Evolutionary conservation across 2,113 vertebrate genomes (phyloP).

Genomic region (Datnioides undecimradiatus): DNA sequence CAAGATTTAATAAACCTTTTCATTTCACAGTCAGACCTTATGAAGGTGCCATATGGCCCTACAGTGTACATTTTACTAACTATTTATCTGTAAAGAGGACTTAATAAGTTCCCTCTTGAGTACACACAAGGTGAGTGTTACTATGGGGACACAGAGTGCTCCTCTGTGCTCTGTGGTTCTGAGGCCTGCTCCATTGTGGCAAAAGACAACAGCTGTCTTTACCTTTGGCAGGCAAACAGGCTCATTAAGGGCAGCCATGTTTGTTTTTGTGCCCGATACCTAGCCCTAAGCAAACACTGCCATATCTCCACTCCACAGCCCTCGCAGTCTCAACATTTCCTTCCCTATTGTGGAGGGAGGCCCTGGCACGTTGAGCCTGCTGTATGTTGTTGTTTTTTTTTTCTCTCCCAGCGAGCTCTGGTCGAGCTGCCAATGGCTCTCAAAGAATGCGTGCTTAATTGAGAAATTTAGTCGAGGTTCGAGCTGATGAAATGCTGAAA

Average conservation of each 20-base stretch:
- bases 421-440: conserved; percentile 64
- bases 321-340: conserved; percentile 78
- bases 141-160: conserved; percentile 75
- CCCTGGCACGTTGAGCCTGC: conserved; percentile 59
- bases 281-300: conserved; percentile 83
- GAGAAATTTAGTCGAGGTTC: conserved; percentile 68
- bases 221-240: conserved; percentile 85
- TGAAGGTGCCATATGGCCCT: conserved; percentile 55
- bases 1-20: conserved; percentile 69
- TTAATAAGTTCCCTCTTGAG: conserved; percentile 72
- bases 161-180: conserved; percentile 59
- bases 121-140: conserved; percentile 75
- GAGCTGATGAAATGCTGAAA: conserved; percentile 65
- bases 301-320: conserved; percentile 80
- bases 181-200: conserved; percentile 76
- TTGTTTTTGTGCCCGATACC: conserved; percentile 85
- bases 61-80: conserved; percentile 75
- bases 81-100: conserved; percentile 70
- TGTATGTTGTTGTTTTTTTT: neutral
- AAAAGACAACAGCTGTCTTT: conserved; percentile 84
- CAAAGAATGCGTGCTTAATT: conserved; percentile 80
- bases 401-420: conserved; percentile 32
- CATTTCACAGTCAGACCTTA: conserved; percentile 60
- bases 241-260: conserved; percentile 83
- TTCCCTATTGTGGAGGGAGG: conserved; percentile 72